Base-by-base conservation (phyloP, 2,797 vertebrate genomes). In the Spizella passerina region DNA sequence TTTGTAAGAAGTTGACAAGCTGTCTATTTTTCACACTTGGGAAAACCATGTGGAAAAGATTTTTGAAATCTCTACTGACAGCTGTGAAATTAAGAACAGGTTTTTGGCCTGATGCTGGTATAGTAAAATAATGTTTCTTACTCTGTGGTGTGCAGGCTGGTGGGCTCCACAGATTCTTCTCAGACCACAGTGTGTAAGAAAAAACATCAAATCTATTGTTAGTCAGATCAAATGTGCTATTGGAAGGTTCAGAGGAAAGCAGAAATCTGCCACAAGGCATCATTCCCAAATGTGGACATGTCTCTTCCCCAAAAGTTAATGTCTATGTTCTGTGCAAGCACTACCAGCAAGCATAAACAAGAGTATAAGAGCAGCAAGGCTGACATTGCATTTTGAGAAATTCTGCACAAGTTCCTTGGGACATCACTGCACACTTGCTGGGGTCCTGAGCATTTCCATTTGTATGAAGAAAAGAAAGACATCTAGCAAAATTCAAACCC, bases 1-100 rank as follows among this genome's bases (percentile, higher is more conserved):
- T 72, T 84, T 81, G 77, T 12, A 80, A 72, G 57, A 80, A 77
- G 56, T 17, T 76, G 90, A 82, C 82, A 92, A 79, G 39, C 56
- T 69, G 36, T 63, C 78, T 68, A 2, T 50, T 82, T 92, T 65
- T 86, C 18, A 78, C 46, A 44, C 22, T 21, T 5, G 16, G 32
- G 16, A 71, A 78, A 89, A 68, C 24, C 18, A 44, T 12, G 23
- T 56, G 47, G 61, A 83, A 93, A 88, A 79, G 19, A 72, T 44
- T 86, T 86, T 15, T 63, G 55, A 83, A 90, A 63, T 63, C 32
- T 79, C 32, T 91, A 7, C 47, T 70, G 80, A 49, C 47, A 70
- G 36, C 56, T 70, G 32, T 66, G 83, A 94, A 86, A 92, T 79
- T 24, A 88, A 44, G 41, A 81, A 50, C 80, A 83, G 53, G 27